Base-by-base conservation (phyloP, 2,888 invertebrate species). In the Pomacea canaliculata region DNA sequence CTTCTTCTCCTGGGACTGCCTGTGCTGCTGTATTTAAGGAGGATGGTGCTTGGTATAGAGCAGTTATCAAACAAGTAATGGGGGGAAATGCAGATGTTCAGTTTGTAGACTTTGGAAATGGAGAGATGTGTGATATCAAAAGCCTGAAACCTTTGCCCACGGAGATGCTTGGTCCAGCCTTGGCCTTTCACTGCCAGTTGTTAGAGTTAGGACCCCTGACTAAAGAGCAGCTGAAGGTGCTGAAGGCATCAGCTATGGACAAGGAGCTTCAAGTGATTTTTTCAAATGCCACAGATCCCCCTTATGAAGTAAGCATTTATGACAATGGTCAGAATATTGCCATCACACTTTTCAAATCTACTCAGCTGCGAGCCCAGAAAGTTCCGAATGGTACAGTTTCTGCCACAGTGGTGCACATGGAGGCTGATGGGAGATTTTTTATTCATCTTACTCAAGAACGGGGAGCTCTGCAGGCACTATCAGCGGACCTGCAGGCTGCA, bases 391-490 rank as follows among this genome's bases (percentile, higher is more conserved):
- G 71, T 51, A 70, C 69, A 7, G 68, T 71, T 2, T 77, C 77
- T 13, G 82, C 79, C 13, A 65, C 73, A 19, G 80, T 83, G 0
- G 73, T 70, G 23, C 68, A 78, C 27, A 79, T 80, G 23, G 76
- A 73, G 18, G 72, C 71, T 8, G 71, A 80, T 75, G 80, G 82
- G 2, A 73, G 93, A 75, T 94, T 96, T 85, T 95, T 92, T 85
- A 92, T 94, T 0, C 92, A 94, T 82, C 93, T 93, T 91, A 93
- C 94, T 89, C 88, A 79, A 46, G 69, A 82, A 91, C 80, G 79
- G 19, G 71, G 70, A n/a, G 56, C 72, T 48, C 91, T 91, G 73
- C 89, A 91, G 12, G 91, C 91, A 73, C 80, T 93, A 46, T 88
- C 86, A 48, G 89, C 90, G 27, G 91, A 92, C 7, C 86, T 93